These are phyloP conservation scores for Eueides isabella DNA, from an alignment of 1,140 invertebrate species.

Conservation along the genomic window DNA sequence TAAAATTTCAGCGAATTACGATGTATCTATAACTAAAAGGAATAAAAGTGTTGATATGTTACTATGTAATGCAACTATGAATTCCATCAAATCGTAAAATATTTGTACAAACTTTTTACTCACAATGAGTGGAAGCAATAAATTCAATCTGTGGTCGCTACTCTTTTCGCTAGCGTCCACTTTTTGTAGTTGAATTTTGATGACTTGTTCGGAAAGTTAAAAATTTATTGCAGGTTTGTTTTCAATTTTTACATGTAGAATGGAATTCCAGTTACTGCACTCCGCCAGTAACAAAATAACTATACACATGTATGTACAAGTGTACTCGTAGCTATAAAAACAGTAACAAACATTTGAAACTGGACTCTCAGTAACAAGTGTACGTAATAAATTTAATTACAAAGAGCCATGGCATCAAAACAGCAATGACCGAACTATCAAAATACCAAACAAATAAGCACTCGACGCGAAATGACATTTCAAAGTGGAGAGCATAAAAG, in stretches of 20 bases:
- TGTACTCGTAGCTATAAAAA: background rate
- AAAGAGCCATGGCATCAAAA: conserved; percentile 30
- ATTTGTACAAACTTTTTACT: conserved; percentile 65
- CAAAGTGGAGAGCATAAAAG: conserved; percentile 70
- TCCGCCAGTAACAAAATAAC: background rate
- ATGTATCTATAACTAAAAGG: background rate
- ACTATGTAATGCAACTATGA: conserved; percentile 35
- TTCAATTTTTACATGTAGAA: conserved; percentile 67
- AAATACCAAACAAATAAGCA: conserved; percentile 59
- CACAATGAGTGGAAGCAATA: conserved; percentile 66
- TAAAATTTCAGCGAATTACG: background rate
- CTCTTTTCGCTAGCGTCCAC: conserved; percentile 65
- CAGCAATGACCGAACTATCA: conserved; percentile 42
- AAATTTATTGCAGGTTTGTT: conserved; percentile 76
- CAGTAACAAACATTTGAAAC: conserved; percentile 26
- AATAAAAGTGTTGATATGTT: background rate
- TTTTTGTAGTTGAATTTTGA: conserved; percentile 79
- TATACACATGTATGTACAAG: background rate
- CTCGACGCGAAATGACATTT: conserved; percentile 66
- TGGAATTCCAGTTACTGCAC: conserved; percentile 17
- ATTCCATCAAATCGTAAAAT: conserved; percentile 48
- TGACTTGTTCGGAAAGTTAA: conserved; percentile 79
- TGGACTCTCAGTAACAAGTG: background rate
- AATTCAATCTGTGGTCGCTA: conserved; percentile 74
- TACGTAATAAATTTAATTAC: conserved; percentile 41